Evolutionary conservation across 35 echinoderm and acorn worm species (phyloP).

Genomic region (Hemicentrotus pulcherrimus): DNA sequence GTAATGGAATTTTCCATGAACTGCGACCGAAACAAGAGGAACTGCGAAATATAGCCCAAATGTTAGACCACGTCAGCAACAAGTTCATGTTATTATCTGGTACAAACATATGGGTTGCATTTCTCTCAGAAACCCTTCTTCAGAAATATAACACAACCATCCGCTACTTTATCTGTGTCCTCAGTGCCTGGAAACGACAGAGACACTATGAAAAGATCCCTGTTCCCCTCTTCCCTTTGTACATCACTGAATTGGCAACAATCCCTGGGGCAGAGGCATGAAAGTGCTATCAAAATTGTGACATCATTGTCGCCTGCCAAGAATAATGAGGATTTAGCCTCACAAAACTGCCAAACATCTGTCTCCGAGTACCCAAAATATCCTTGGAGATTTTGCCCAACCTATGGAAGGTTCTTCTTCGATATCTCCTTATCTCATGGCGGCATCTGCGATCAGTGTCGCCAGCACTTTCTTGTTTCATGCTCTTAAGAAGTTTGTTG

Average conservation of each 20-base stretch:
- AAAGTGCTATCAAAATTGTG: neutral
- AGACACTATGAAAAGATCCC: neutral
- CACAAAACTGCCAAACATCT: conserved; percentile 17
- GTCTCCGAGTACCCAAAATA: neutral
- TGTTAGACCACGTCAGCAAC: neutral
- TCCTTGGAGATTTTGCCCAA: neutral
- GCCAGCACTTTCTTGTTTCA: neutral
- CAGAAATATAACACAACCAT: neutral
- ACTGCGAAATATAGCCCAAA: neutral
- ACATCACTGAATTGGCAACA: neutral
- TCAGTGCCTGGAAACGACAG: neutral
- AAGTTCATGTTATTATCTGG: neutral
- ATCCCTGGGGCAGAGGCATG: neutral
- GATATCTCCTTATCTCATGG: neutral
- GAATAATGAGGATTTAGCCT: conserved; percentile 4
- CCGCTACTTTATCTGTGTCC: neutral
- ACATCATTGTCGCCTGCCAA: conserved; percentile 15
- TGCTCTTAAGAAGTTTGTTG: neutral
- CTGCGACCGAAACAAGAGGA: neutral
- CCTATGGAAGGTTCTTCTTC: neutral
- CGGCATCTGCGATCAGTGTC: neutral
- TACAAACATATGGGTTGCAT: neutral
- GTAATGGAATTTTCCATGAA: neutral
- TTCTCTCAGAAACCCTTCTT: neutral
- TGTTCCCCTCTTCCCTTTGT: neutral